Base-by-base conservation (phyloP, 2,888 invertebrate species). In the Trissoscelio sp. region DNA sequence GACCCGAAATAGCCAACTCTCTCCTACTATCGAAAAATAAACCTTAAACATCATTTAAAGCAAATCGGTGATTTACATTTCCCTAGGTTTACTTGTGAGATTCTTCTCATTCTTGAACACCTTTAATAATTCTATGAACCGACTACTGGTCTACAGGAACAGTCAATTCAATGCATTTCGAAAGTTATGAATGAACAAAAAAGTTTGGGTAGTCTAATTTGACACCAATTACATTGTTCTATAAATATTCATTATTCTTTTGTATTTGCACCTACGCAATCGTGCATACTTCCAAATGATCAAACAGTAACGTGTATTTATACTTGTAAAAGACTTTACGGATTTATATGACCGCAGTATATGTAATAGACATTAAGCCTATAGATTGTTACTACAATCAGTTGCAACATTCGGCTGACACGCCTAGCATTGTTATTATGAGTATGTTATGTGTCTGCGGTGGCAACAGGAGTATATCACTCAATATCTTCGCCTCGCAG, bases 391-490 rank as follows among this genome's bases (percentile, higher is more conserved):
- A 81, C 79, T 84, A 82, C 83, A 84, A 85, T 82, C 83, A 80
- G 82, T 90, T 90, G 88, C 88, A 83, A 89, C 88, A 90, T 84
- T 58, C 44, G 82, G 67, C 83, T 80, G 90, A 87, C 91, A 90
- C 91, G 89, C 91, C 91, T 90, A 85, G 90, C 88, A 91, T 91
- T 91, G 91, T 91, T 90, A 82, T 78, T 74, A 88, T 85, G 84
- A 87, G 88, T 88, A 87, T 88, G 88, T 86, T 87, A 74, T 79
- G 86, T 88, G 87, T 88, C 88, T 84, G 84, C 85, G 64, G 81
- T 85, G 85, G 83, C 81, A 73, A 77, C 82, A 39, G 34, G 64
- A 79, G 80, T 78, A 81, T 81, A 79, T 69, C 69, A 77, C 28
- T 74, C 70, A 73, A 74, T 73, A 83, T 73, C 62, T 69, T 70